Conservation (phyloP, 2,888 invertebrate genomes). For the Plagiodera versicolora region DNA sequence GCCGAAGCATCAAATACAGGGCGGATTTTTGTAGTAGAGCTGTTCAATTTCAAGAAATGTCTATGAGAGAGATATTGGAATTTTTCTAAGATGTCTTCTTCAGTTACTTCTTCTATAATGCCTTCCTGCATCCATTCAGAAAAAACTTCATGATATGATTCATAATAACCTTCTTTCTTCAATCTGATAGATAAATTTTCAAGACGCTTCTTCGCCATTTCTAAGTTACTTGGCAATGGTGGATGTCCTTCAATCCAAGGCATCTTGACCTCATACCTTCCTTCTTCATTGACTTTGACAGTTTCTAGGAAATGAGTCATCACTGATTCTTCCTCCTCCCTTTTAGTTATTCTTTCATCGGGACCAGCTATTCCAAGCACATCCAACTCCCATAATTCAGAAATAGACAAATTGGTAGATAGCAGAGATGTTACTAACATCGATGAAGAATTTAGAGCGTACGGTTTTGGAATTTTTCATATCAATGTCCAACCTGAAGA, state of each 20-base stretch:
- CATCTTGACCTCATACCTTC: background rate
- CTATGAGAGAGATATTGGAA: background rate
- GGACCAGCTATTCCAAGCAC: background rate
- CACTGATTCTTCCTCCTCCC: background rate
- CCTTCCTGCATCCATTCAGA: background rate
- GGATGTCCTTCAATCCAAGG: background rate
- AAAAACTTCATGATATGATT: background rate
- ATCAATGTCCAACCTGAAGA: background rate
- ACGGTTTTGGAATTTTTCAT: background rate
- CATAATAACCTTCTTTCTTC: background rate
- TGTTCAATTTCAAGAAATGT: background rate
- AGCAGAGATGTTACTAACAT: background rate
- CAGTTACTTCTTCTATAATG: background rate
- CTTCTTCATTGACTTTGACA: background rate
- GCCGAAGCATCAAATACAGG: slow-evolving; percentile 1
- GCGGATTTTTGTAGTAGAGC: background rate
- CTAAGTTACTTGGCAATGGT: background rate
- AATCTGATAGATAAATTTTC: background rate
- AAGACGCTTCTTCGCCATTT: background rate
- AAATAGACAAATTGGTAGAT: background rate
- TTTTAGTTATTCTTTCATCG: background rate
- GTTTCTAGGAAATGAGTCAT: background rate
- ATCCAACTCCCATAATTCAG: background rate
- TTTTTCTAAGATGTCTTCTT: background rate
- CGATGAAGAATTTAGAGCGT: background rate